phyloP scores from a whole-genome alignment of 2,797 vertebrate species.

The Carcharodon carcharias region DNA sequence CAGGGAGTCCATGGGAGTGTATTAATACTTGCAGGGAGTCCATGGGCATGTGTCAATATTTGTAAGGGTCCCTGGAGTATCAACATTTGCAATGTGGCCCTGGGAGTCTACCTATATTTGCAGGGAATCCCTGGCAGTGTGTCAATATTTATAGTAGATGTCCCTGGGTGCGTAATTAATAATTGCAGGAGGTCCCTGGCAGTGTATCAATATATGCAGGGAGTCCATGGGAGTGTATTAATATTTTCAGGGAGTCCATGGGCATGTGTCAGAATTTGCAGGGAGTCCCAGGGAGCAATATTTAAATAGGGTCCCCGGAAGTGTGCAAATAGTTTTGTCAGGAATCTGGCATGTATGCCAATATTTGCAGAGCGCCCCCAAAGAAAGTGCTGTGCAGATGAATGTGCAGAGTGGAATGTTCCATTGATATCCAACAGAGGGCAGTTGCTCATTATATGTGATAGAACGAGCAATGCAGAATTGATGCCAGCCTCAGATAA shows the following conservation, averaged over 20 bases:
- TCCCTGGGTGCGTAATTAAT: not conserved
- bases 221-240: not conserved
- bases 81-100: not conserved
- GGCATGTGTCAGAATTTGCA: not conserved
- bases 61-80: not conserved
- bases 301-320: not conserved
- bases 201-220: not conserved
- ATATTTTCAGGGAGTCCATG: not conserved
- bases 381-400: not conserved
- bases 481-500: not conserved
- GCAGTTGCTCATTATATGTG: not conserved
- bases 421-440: constrained; percentile 8
- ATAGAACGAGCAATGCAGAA: not conserved
- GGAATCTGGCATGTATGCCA: not conserved
- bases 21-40: not conserved
- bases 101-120: too few relatives aligned
- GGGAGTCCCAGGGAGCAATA: not conserved
- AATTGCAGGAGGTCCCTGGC: not conserved
- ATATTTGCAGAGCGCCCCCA: not conserved
- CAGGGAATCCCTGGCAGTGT: too few relatives aligned
- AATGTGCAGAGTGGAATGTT: not conserved
- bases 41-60: not conserved
- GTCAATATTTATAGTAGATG: not conserved
- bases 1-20: not conserved
- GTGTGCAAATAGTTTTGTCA: not conserved